Evolutionary conservation across 2,113 vertebrate species (phyloP).

Genomic region (Myotis yumanensis): DNA sequence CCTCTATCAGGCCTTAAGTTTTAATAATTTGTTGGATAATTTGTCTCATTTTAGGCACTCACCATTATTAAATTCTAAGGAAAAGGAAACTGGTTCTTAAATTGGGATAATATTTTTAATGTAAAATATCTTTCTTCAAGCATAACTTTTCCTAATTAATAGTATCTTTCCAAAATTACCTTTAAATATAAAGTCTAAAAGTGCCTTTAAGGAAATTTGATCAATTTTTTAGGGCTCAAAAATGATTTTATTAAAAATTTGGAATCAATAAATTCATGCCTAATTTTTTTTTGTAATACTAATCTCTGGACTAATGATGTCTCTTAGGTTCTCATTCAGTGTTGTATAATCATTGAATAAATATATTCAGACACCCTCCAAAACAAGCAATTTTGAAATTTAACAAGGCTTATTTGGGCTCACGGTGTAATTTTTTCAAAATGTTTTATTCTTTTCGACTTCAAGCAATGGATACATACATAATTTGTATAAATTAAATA

Average conservation of each 20-base stretch:
- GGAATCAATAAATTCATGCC: neutral
- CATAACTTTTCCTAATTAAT: neutral
- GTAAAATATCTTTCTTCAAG: neutral
- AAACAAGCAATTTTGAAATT: neutral
- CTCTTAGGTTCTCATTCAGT: neutral
- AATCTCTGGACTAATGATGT: neutral
- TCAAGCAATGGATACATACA: neutral
- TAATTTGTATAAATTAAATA: neutral
- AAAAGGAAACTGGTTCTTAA: neutral
- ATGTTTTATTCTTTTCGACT: neutral
- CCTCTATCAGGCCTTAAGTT: neutral
- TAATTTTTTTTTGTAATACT: neutral
- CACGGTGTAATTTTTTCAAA: neutral
- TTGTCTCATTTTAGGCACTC: neutral
- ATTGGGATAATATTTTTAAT: neutral
- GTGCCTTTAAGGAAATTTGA: neutral
- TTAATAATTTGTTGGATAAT: neutral
- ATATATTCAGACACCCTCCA: neutral
- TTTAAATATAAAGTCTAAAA: constrained; percentile 11
- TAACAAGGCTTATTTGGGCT: neutral
- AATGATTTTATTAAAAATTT: neutral
- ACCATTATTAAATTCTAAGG: neutral
- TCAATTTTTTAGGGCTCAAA: neutral
- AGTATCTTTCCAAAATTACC: neutral
- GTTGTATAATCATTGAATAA: neutral